phyloP scores from a whole-genome alignment of 2,113 vertebrate genomes.

The Micromys minutus region DNA sequence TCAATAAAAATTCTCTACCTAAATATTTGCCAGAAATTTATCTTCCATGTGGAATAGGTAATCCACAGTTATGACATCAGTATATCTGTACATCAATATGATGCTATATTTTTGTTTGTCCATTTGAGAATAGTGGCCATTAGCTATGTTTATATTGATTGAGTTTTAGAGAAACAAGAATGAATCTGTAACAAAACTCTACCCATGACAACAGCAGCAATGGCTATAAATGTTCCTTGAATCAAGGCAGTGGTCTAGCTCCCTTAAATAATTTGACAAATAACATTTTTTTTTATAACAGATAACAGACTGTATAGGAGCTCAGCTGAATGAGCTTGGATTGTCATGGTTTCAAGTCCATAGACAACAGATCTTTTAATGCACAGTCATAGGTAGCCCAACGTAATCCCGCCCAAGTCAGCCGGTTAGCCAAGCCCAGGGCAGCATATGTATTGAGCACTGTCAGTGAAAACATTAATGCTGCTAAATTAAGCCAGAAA shows the following conservation, averaged over 20 bases:
- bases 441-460: neutral
- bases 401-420: neutral
- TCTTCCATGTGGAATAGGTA: neutral
- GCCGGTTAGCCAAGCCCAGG: neutral
- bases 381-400: neutral
- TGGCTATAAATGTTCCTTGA: neutral
- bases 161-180: constrained; percentile 21
- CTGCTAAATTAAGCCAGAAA: neutral
- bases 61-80: neutral
- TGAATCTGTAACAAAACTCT: neutral
- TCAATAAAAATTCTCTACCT: neutral
- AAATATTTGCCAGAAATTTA: neutral
- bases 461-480: neutral
- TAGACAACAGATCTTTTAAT: neutral
- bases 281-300: neutral
- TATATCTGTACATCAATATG: neutral
- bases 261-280: neutral
- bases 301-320: neutral
- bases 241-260: neutral
- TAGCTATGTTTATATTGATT: neutral
- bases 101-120: neutral
- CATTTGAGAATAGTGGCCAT: neutral
- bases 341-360: neutral
- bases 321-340: neutral
- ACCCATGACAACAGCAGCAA: neutral